phyloP scores from a whole-genome alignment of 2,113 vertebrate species.

The Pelodiscus sinensis region DNA sequence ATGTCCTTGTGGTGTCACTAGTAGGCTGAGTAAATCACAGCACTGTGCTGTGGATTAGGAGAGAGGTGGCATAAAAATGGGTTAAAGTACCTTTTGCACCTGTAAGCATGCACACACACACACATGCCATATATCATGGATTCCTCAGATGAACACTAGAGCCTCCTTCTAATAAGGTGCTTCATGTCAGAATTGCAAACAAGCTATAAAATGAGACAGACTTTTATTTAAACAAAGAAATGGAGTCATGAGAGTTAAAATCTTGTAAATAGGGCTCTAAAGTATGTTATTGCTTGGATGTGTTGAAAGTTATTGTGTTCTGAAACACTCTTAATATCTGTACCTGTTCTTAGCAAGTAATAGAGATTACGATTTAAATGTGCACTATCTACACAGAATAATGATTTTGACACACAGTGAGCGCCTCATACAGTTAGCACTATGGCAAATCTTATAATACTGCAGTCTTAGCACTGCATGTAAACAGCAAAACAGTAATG shows the following conservation, averaged over 20 bases:
- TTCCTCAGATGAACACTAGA: not conserved
- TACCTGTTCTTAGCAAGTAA: conserved; percentile 40
- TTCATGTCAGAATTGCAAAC: not conserved
- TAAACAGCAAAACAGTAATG: not conserved
- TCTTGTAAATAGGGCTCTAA: conserved; percentile 20
- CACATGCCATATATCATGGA: not conserved
- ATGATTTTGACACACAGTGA: not conserved
- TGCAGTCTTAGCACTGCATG: not conserved
- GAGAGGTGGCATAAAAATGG: not conserved
- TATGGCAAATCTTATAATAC: not conserved
- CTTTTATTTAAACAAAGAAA: conserved; percentile 35
- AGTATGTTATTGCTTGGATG: conserved; percentile 25
- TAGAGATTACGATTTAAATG: conserved; percentile 33
- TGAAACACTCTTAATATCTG: conserved; percentile 51
- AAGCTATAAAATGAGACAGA: not conserved
- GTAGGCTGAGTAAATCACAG: not conserved
- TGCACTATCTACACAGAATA: conserved; percentile 30
- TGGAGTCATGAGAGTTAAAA: conserved; percentile 8
- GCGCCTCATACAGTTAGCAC: not conserved
- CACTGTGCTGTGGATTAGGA: not conserved
- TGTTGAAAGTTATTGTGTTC: conserved; percentile 43
- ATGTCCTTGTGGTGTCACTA: not conserved
- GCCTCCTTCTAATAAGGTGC: not conserved
- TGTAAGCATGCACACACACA: not conserved
- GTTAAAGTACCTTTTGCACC: not conserved